These are phyloP conservation scores for Montipora foliosa DNA, from an alignment of 64 coral and sea anemone species.

Conservation along the genomic window DNA sequence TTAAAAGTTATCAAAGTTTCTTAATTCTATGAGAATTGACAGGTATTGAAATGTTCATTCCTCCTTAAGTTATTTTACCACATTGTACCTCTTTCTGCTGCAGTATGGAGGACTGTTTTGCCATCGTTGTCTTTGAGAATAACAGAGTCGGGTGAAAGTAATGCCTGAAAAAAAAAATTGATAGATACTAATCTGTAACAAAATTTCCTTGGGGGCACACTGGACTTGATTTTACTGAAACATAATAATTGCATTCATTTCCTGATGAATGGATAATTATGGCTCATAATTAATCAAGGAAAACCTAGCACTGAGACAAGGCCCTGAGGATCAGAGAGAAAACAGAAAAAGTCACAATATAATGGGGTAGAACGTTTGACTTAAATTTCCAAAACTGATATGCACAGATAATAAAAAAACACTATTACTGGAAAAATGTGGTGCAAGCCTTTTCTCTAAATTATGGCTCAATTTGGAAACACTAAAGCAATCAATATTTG, in stretches of 20 bases:
- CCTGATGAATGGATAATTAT: too few relatives aligned
- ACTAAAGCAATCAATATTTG: too few relatives aligned
- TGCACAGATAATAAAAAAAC: too few relatives aligned
- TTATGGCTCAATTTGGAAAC: too few relatives aligned
- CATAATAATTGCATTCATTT: too few relatives aligned
- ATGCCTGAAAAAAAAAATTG: background rate
- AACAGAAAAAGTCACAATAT: background rate
- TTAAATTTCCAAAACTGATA: too few relatives aligned
- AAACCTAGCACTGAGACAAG: too few relatives aligned
- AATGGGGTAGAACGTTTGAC: too few relatives aligned
- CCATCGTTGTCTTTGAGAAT: slow-evolving; percentile 74
- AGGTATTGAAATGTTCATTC: background rate
- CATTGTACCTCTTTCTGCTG: slow-evolving; percentile 89
- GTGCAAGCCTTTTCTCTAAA: too few relatives aligned
- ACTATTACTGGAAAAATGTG: too few relatives aligned
- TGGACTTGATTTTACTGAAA: too few relatives aligned
- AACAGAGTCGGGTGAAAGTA: slow-evolving; percentile 69
- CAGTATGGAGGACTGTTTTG: slow-evolving; percentile 79
- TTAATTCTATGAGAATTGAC: background rate
- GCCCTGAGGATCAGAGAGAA: background rate
- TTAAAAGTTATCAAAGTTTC: background rate
- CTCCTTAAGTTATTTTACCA: background rate
- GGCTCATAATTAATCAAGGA: background rate
- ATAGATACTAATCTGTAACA: background rate
- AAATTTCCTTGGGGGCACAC: too few relatives aligned